These are phyloP conservation scores for Oreotrochilus melanogaster DNA, from an alignment of 2,113 vertebrate genomes.

Conservation along the genomic window DNA sequence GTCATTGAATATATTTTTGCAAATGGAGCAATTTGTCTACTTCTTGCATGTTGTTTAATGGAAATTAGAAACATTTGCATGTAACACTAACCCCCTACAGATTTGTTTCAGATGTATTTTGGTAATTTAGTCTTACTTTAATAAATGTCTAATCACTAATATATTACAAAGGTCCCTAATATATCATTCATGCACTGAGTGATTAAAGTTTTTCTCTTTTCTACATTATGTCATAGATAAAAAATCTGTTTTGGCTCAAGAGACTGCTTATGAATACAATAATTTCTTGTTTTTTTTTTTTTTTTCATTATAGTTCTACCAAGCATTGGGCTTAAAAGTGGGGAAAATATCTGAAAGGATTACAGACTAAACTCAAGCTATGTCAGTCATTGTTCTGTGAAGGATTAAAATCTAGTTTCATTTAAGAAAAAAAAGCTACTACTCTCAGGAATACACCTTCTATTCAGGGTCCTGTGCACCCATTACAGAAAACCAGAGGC, in stretches of 20 bases:
- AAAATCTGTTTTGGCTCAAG: not conserved
- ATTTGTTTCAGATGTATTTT: not conserved
- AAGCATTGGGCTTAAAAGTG: not conserved
- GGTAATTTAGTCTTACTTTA: not conserved
- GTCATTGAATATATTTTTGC: not conserved
- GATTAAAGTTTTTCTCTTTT: not conserved
- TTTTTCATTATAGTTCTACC: not conserved
- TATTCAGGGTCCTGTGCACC: not conserved
- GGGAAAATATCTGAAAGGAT: not conserved
- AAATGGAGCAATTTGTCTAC: not conserved
- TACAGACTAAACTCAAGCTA: not conserved
- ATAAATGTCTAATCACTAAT: not conserved
- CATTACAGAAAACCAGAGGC: not conserved
- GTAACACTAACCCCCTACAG: not conserved
- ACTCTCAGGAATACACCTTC: not conserved
- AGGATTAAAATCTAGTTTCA: not conserved
- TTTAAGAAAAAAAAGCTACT: not conserved
- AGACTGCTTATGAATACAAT: not conserved
- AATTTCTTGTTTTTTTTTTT: accelerated
- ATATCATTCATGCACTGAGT: not conserved
- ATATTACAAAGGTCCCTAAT: not conserved
- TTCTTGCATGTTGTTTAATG: not conserved
- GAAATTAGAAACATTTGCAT: not conserved
- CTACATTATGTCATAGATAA: not conserved
- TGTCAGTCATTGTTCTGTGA: not conserved